These are phyloP conservation scores for Piscicola geometra DNA, from an alignment of 2,888 invertebrate species.

Conservation along the genomic window DNA sequence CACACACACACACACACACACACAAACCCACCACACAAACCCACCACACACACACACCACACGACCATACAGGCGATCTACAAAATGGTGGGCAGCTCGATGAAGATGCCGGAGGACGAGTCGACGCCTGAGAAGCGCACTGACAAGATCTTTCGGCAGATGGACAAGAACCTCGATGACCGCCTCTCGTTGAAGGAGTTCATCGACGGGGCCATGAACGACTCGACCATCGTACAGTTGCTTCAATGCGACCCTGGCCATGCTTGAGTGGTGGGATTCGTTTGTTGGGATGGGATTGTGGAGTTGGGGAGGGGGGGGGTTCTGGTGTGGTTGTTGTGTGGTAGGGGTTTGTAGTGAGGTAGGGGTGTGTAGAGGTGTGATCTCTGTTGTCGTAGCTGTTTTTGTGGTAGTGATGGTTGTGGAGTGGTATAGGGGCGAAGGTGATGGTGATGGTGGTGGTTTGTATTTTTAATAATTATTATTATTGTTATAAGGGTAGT, in stretches of 20 bases:
- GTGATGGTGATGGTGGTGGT: too few species aligned
- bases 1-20: too few species aligned
- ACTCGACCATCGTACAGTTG: slow-evolving; percentile 94
- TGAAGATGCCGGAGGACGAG: slow-evolving; percentile 99
- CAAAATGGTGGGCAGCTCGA: slow-evolving; percentile 98
- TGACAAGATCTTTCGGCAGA: slow-evolving; percentile 97
- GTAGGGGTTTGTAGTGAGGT: too few species aligned
- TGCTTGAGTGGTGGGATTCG: slow-evolving; percentile 19
- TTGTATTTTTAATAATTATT: not conserved
- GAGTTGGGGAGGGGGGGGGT: not conserved
- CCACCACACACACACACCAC: not conserved
- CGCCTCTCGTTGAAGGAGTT: slow-evolving; percentile 93
- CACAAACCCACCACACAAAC: too few species aligned
- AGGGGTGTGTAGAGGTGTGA: too few species aligned
- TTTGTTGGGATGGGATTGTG: too few species aligned
- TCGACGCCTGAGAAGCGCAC: slow-evolving; percentile 96
- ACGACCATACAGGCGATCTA: slow-evolving; percentile 78
- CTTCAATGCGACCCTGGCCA: slow-evolving; percentile 83
- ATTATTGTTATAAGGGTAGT: not conserved
- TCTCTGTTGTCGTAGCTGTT: not conserved
- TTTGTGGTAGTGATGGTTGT: too few species aligned
- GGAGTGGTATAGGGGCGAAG: too few species aligned
- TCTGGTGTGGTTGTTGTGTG: not conserved
- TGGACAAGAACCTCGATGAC: slow-evolving; percentile 96
- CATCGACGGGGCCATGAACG: slow-evolving; percentile 96